Evolutionary conservation across 2,888 invertebrate species (phyloP).

Genomic region (Oxyscelio sp.): DNA sequence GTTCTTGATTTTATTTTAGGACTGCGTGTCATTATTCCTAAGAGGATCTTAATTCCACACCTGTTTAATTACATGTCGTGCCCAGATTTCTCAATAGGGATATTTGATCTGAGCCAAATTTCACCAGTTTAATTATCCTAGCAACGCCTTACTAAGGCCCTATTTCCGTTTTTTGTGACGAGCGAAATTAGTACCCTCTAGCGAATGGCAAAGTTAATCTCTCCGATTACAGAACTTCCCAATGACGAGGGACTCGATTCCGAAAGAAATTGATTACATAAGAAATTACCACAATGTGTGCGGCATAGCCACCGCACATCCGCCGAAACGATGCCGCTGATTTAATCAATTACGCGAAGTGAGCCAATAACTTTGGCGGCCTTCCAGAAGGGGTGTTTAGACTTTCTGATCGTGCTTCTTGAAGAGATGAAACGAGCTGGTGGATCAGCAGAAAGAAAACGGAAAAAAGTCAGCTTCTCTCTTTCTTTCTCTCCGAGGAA

Average conservation of each 20-base stretch:
- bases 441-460: slow-evolving; percentile 21
- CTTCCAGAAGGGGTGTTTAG: slow-evolving; percentile 69
- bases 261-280: slow-evolving; percentile 68
- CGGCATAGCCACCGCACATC: slow-evolving; percentile 60
- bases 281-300: slow-evolving; percentile 51
- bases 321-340: slow-evolving; percentile 51
- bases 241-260: slow-evolving; percentile 20
- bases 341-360: slow-evolving; percentile 72
- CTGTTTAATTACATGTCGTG: no score
- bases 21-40: no score
- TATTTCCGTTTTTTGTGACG: no score
- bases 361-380: slow-evolving; percentile 71
- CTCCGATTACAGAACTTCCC: slow-evolving; percentile 41
- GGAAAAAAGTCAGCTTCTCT: slow-evolving; percentile 40
- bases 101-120: no score
- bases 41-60: no score
- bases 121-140: no score
- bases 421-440: slow-evolving; percentile 52
- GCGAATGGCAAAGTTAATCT: slow-evolving; percentile 33
- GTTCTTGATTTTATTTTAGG: no score
- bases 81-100: no score
- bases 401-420: slow-evolving; percentile 48
- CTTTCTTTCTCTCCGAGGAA: no score
- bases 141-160: no score
- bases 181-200: no score